phyloP scores from a whole-genome alignment of 2,888 invertebrate genomes.

The Drosophila acutilabella region DNA sequence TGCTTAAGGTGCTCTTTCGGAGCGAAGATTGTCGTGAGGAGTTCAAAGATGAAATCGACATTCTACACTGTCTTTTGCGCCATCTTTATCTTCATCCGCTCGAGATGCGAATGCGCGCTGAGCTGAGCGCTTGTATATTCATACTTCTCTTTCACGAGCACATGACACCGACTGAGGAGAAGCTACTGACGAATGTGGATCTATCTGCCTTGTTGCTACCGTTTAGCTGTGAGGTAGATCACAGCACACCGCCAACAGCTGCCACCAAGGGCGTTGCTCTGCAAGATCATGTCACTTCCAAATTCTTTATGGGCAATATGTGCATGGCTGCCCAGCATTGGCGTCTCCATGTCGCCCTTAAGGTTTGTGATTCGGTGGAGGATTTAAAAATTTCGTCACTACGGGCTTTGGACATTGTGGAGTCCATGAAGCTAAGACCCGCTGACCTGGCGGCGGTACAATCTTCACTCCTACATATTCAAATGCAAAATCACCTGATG shows the following conservation, averaged over 20 bases:
- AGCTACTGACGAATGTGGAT: constrained; percentile 58
- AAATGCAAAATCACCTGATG: constrained; percentile 67
- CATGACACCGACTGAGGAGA: constrained; percentile 50
- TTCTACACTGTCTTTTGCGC: constrained; percentile 77
- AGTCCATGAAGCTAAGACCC: constrained; percentile 61
- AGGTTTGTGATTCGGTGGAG: constrained; percentile 25
- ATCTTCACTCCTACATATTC: constrained; percentile 62
- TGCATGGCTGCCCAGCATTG: constrained; percentile 50
- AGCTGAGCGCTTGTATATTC: constrained; percentile 77
- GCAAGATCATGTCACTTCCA: constrained; percentile 23
- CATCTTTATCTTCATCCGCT: constrained; percentile 73
- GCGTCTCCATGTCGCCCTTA: constrained; percentile 61
- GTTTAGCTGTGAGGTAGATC: constrained; percentile 61
- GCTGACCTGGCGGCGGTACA: constrained; percentile 74
- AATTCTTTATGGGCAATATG: constrained; percentile 38
- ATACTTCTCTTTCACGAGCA: constrained; percentile 70
- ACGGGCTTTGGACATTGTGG: constrained; percentile 62
- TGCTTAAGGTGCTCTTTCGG: constrained; percentile 75
- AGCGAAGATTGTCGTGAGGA: constrained; percentile 71
- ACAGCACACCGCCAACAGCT: neutral
- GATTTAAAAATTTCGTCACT: constrained; percentile 30
- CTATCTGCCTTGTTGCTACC: constrained; percentile 71
- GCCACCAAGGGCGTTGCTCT: constrained; percentile 32
- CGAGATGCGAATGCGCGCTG: constrained; percentile 71
- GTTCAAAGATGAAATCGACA: constrained; percentile 67